Percentiles rank a stretch among this genome's conserved stretches.
These are phyloP conservation scores for Carcharodon carcharias DNA, from an alignment of 2,797 vertebrate species.

Conservation along the genomic window DNA sequence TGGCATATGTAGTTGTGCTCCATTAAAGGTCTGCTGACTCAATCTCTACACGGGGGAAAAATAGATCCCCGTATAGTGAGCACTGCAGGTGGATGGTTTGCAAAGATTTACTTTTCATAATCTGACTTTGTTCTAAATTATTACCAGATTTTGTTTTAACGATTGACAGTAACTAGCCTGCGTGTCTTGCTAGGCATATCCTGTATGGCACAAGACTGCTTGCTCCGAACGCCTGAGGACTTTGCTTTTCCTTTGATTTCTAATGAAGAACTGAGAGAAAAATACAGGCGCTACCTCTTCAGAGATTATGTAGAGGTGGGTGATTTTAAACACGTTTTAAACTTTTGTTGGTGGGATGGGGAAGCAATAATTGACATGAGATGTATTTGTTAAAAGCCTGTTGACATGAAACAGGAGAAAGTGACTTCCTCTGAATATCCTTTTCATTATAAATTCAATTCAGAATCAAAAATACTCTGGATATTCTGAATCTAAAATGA, in stretches of 20 bases:
- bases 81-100: not conserved
- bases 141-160: not conserved
- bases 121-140: not conserved
- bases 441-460: not conserved
- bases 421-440: not conserved
- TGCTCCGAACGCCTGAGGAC: conserved; percentile 88
- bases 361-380: not conserved
- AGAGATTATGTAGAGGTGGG: conserved; percentile 94
- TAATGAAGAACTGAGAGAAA: conserved; percentile 92
- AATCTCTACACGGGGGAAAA: not conserved
- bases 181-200: conserved; percentile 69
- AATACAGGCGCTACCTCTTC: conserved; percentile 99
- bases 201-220: conserved; percentile 98
- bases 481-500: not conserved
- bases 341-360: not conserved
- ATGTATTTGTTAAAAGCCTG: not conserved
- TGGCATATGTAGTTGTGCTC: not conserved
- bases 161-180: not conserved
- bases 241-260: conserved; percentile 91
- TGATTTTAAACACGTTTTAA: conserved; percentile 3
- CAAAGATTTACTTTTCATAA: not conserved
- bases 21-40: not conserved
- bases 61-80: not conserved
- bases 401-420: not conserved
- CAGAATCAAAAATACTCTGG: not conserved